phyloP scores from a whole-genome alignment of 2,888 invertebrate species.

The Cryptocephalus moraei region DNA sequence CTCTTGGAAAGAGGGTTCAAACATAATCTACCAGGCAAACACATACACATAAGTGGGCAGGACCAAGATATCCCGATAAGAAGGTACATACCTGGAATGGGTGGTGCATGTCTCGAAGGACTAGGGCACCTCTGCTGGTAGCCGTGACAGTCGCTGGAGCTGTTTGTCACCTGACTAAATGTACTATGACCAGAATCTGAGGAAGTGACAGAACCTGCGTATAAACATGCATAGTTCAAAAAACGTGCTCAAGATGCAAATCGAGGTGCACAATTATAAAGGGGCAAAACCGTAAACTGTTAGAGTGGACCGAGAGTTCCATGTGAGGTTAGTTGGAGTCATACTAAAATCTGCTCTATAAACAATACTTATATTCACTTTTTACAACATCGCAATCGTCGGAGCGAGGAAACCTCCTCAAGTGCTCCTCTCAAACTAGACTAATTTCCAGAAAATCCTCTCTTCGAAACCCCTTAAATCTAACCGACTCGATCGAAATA shows the following conservation, averaged over 20 bases:
- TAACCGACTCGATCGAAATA: slow-evolving; percentile 8
- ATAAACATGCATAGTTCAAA: slow-evolving; percentile 24
- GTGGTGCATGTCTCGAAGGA: slow-evolving; percentile 33
- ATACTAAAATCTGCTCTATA: no score
- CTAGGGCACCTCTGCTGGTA: slow-evolving; percentile 34
- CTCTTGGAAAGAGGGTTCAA: not conserved
- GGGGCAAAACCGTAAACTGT: no score
- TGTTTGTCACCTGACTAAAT: slow-evolving; percentile 50
- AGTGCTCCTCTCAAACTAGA: no score
- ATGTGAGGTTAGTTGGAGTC: no score
- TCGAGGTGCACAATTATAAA: not conserved
- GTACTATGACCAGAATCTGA: slow-evolving; percentile 87
- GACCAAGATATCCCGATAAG: not conserved
- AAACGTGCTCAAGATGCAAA: slow-evolving; percentile 8
- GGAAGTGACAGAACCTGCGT: slow-evolving; percentile 75
- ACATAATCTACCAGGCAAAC: not conserved
- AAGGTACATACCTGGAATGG: slow-evolving; percentile 32
- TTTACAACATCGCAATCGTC: no score
- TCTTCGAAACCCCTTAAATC: not conserved
- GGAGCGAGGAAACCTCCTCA: no score
- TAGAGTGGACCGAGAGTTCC: no score
- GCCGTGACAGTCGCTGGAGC: slow-evolving; percentile 38
- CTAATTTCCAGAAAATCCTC: no score
- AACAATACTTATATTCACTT: not conserved
- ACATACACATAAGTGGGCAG: not conserved